phyloP scores from a whole-genome alignment of 2,113 vertebrate genomes.

The Rhinogobius similis region DNA sequence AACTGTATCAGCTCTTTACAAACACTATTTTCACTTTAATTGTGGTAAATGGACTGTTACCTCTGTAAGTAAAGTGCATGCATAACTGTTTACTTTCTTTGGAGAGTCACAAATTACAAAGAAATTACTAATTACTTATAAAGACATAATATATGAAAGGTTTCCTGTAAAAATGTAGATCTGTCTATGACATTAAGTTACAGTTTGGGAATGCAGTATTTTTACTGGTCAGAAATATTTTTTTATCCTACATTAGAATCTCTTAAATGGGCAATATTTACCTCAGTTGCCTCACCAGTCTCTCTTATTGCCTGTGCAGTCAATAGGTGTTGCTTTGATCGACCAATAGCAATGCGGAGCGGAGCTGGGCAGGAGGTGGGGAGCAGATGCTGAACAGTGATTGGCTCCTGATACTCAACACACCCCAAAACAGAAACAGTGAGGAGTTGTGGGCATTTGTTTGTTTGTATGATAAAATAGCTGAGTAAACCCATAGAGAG shows the following conservation, averaged over 20 bases:
- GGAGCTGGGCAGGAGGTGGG: conserved; percentile 60
- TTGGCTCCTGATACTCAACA: conserved; percentile 51
- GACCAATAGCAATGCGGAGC: conserved; percentile 51
- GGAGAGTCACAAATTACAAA: no score
- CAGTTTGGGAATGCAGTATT: no score
- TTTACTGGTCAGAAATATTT: no score
- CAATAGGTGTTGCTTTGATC: conserved; percentile 30
- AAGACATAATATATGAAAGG: no score
- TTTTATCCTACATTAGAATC: neutral
- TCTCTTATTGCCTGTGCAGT: conserved; percentile 38
- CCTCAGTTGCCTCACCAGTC: conserved; percentile 10
- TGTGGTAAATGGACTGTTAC: no score
- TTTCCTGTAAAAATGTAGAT: no score
- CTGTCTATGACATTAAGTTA: no score
- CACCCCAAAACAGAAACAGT: conserved; percentile 22
- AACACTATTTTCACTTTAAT: neutral
- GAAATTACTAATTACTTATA: no score
- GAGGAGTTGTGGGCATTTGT: conserved; percentile 23
- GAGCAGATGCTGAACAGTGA: conserved; percentile 48
- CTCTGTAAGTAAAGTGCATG: no score
- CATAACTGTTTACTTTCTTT: no score
- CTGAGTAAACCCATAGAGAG: neutral
- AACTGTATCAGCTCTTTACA: neutral
- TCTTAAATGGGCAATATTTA: conserved; percentile 3
- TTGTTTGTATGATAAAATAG: conserved; percentile 15